Conservation (phyloP, 2,888 invertebrate genomes). For the Epinotia brunnichana region DNA sequence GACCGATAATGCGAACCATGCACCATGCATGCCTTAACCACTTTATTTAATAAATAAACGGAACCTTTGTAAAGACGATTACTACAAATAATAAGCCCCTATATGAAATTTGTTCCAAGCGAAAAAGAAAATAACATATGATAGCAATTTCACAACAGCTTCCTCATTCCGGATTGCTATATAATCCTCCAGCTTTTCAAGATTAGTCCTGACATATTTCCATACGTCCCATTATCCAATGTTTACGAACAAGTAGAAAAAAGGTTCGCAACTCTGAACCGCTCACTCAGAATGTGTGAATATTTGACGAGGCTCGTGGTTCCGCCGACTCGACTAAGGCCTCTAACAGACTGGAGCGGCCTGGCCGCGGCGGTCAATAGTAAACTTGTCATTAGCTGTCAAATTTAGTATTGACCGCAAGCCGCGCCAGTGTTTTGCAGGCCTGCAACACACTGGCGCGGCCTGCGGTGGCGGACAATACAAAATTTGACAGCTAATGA, state of each 20-base stretch:
- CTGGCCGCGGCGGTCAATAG: too few species aligned
- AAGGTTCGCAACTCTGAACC: conserved; percentile 2
- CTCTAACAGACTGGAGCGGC: too few species aligned
- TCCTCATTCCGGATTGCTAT: background rate
- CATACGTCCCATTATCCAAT: conserved; percentile 15
- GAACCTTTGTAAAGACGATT: background rate
- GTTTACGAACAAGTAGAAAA: conserved; percentile 15
- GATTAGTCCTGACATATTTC: conserved; percentile 17
- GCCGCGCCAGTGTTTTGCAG: too few species aligned
- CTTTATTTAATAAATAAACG: background rate
- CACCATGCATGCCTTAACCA: too few species aligned
- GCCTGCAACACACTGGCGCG: too few species aligned
- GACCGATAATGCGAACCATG: too few species aligned
- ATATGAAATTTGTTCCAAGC: background rate
- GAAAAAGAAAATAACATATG: background rate
- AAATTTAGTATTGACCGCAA: too few species aligned
- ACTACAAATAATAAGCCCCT: background rate
- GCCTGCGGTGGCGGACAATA: too few species aligned
- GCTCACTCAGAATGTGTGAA: conserved; percentile 23
- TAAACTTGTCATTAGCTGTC: too few species aligned
- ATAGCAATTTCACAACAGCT: background rate
- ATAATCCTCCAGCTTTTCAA: conserved; percentile 10
- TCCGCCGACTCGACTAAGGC: too few species aligned
- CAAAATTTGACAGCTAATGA: too few species aligned
- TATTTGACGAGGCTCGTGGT: conserved; percentile 24